These are phyloP conservation scores for Aphidius gifuensis DNA, from an alignment of 1,140 invertebrate genomes.

Conservation along the genomic window DNA sequence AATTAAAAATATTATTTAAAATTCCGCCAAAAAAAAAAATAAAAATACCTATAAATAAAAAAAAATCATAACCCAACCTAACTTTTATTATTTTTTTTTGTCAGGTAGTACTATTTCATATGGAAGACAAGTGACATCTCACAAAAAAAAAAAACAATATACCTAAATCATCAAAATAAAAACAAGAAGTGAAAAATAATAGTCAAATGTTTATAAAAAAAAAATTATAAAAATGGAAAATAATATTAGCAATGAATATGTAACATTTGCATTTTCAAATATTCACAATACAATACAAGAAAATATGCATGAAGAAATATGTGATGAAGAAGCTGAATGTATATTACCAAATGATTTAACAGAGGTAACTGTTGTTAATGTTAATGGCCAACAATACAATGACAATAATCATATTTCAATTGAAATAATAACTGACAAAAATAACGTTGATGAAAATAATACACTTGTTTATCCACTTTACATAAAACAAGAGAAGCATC, in stretches of 20 bases:
- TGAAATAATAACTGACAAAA: slow-evolving; percentile 38
- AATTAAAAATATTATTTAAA: too few relatives aligned
- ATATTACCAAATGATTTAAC: slow-evolving; percentile 34
- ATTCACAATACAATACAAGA: slow-evolving; percentile 40
- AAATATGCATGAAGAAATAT: slow-evolving; percentile 46
- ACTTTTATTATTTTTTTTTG: too few relatives aligned
- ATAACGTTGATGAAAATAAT: slow-evolving; percentile 34
- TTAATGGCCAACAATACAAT: slow-evolving; percentile 30
- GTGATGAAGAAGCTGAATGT: slow-evolving; percentile 38
- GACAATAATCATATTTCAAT: slow-evolving; percentile 25
- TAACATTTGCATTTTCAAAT: slow-evolving; percentile 39
- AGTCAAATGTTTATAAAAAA: neutral
- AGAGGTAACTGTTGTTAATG: slow-evolving; percentile 30
- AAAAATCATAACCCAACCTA: neutral
- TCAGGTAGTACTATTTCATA: too few relatives aligned
- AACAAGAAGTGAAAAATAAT: neutral
- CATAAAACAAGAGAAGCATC: slow-evolving; percentile 41
- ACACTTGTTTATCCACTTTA: slow-evolving; percentile 41
- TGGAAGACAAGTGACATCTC: too few relatives aligned
- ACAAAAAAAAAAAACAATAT: too few relatives aligned
- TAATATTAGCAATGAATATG: slow-evolving; percentile 44
- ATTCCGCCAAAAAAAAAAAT: too few relatives aligned
- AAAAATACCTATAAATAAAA: too few relatives aligned
- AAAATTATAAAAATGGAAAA: slow-evolving; percentile 38
- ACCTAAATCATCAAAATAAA: neutral